Evolutionary conservation across 2,888 invertebrate species (phyloP).

Genomic region (Rhogogaster chlorosoma): DNA sequence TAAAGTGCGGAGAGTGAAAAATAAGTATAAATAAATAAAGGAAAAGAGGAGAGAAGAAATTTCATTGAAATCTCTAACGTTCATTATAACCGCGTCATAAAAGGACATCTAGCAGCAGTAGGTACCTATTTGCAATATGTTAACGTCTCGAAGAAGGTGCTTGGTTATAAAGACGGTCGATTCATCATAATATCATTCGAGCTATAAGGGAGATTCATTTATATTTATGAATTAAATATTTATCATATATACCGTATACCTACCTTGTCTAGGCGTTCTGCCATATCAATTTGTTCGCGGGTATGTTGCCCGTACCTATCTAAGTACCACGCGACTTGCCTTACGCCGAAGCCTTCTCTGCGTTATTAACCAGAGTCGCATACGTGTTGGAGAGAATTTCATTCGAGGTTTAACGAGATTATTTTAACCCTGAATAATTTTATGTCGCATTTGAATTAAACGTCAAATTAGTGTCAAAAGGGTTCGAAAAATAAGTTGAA

Average conservation of each 20-base stretch:
- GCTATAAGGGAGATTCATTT: constrained; percentile 68
- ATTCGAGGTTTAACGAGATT: neutral
- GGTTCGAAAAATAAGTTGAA: neutral
- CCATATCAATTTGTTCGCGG: constrained; percentile 44
- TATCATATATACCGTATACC: constrained; percentile 61
- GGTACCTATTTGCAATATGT: neutral
- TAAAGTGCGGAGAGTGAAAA: too few species aligned
- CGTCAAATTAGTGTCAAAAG: neutral
- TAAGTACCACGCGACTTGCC: neutral
- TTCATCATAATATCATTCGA: constrained; percentile 71
- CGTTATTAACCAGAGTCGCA: neutral
- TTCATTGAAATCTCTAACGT: neutral
- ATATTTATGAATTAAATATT: constrained; percentile 73
- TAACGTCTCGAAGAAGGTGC: neutral
- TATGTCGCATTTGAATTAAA: neutral
- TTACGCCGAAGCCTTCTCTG: neutral
- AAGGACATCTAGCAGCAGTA: neutral
- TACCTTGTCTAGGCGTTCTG: neutral
- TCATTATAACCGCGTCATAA: neutral
- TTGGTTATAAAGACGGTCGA: constrained; percentile 64
- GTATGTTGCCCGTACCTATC: neutral
- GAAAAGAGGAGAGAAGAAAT: neutral
- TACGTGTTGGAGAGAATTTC: neutral
- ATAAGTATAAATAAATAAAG: too few species aligned
- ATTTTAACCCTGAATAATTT: neutral